Evolutionary conservation across 1,140 invertebrate genomes (phyloP), one percentile per base, ranked within the genome.

Genomic region (Panulirus ornatus): DNA sequence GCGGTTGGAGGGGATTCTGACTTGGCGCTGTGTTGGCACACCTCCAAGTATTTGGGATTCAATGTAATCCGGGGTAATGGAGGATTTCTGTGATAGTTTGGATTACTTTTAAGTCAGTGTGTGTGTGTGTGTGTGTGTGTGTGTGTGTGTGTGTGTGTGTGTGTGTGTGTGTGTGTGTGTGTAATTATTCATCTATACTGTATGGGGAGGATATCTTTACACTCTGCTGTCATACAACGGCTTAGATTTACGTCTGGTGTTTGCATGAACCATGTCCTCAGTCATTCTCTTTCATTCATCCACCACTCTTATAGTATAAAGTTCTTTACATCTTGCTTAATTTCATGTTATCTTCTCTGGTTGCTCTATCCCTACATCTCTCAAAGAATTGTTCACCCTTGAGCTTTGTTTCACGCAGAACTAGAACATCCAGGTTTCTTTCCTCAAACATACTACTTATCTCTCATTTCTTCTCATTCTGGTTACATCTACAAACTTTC

Each of bases 81-180:
- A 30, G 66, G 27, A 27, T 34, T 27, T 30, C 9, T 70, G 66
- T 5, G 16, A 6, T 9, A 34, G 27, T 9, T 9, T 22, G 3
- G 66, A 34, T 27, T 8, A 70, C 66, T 30, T 70, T 30, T 11
- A 11, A 27, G 1, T 9, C 36, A 34, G 66, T 11, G 9, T 2
- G 66, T 70, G 66, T 9, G 36, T 70, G 27, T 30, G 5, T 5
- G 27, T 30, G 36, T n/a, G 36, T 0, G 11, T n/a, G 58, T 22
- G 19, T 63, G 5, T 5, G 27, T 16, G 36, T n/a, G 66, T 70
- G 66, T 70, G 66, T 70, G 3, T 70, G 22, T 70, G 66, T 70
- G 66, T 70, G 66, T 70, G 66, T 70, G 66, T 70, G 66, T 70
- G 66, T 70, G 66, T 70, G 66, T 70, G 66, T 70, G 58, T 63